Conservation (phyloP, 2,888 invertebrate genomes). For the Diarsia brunnea region DNA sequence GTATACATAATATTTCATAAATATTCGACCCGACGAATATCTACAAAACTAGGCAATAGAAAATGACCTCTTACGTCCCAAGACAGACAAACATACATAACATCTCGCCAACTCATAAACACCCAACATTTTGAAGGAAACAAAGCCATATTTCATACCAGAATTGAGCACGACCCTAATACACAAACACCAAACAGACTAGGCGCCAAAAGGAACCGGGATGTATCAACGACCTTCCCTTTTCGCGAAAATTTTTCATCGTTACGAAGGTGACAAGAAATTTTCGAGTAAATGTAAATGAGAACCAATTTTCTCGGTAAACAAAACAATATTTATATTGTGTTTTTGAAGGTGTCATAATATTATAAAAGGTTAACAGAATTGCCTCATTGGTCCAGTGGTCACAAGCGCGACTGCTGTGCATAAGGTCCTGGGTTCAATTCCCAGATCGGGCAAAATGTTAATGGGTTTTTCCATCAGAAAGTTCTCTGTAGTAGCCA, state of each 20-base stretch:
- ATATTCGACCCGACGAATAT: not conserved
- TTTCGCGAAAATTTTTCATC: constrained; percentile 13
- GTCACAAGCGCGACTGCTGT: too few species aligned
- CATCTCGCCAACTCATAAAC: constrained; percentile 19
- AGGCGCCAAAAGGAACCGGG: constrained; percentile 42
- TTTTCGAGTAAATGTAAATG: constrained; percentile 31
- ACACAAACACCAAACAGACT: constrained; percentile 35
- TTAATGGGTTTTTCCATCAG: too few species aligned
- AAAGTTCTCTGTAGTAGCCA: too few species aligned
- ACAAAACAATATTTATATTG: constrained; percentile 38
- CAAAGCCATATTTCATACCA: constrained; percentile 46
- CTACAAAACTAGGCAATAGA: constrained; percentile 1
- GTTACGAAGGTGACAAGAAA: constrained; percentile 18
- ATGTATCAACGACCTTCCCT: constrained; percentile 33
- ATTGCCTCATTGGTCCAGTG: too few species aligned
- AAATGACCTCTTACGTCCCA: constrained; percentile 5
- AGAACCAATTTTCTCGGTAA: constrained; percentile 43
- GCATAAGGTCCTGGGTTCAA: too few species aligned
- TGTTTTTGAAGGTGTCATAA: constrained; percentile 23
- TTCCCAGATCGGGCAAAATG: too few species aligned
- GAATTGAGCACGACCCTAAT: constrained; percentile 50
- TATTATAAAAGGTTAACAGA: constrained; percentile 11
- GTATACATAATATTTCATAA: too few species aligned
- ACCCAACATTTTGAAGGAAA: constrained; percentile 43
- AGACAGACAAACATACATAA: constrained; percentile 20